Conservation (phyloP, 1,140 invertebrate genomes). For the Drosophila sp. region DNA sequence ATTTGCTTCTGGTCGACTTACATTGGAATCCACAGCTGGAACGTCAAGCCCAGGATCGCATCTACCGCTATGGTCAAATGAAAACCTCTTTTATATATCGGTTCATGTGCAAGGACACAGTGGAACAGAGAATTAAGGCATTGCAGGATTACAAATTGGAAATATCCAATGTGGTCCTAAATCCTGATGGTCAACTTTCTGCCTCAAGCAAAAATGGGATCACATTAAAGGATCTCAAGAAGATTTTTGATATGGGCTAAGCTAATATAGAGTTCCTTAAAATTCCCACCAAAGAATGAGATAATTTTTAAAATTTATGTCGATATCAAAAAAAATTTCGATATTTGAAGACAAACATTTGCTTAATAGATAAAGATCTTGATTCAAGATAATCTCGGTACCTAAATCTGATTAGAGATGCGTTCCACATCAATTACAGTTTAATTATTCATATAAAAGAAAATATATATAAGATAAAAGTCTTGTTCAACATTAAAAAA, state of each 20-base stretch:
- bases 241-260: constrained; percentile 34
- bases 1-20: constrained; percentile 55
- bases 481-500: too few species aligned
- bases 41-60: constrained; percentile 63
- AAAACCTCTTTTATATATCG: constrained; percentile 85
- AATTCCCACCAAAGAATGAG: neutral
- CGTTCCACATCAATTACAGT: too few species aligned
- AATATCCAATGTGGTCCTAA: constrained; percentile 90
- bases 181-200: neutral
- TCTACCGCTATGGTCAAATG: constrained; percentile 62
- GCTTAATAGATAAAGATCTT: too few species aligned
- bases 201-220: constrained; percentile 11
- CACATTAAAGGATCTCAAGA: constrained; percentile 43
- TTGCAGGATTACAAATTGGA: constrained; percentile 91
- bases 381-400: too few species aligned
- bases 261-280: neutral
- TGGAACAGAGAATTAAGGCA: constrained; percentile 91
- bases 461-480: too few species aligned
- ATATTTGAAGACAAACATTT: neutral
- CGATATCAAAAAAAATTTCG: too few species aligned
- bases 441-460: too few species aligned
- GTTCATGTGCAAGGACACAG: constrained; percentile 91
- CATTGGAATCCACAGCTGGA: constrained; percentile 67
- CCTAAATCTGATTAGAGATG: too few species aligned
- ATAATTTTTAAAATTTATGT: neutral